Base-by-base conservation (phyloP, 2,797 vertebrate genomes). In the Anguilla megastoma region DNA sequence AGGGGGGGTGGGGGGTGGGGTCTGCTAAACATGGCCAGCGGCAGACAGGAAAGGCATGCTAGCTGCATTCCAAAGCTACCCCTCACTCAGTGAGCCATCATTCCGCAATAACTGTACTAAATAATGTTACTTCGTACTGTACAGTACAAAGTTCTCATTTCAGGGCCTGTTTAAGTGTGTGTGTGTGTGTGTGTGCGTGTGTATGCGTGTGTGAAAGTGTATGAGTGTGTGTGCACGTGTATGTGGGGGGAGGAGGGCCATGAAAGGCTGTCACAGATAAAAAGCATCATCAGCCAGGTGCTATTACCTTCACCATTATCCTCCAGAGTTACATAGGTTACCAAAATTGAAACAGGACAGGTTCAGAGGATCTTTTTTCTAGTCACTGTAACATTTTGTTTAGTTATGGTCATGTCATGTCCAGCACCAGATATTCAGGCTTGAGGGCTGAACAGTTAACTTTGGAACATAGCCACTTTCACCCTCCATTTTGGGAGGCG, bases 31-130 rank as follows among this genome's bases (percentile, higher is more conserved):
- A 48, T 7, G 80, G 24, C 80, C 48, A 79, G 74, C 16, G 74
- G 41, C 41, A 82, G 79, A 82, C 45, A n/a, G 45, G 41, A 82
- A 50, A 82, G 79, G 45, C 41, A 48, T 24, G 41, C 79, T 82
- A 10, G 79, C 41, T 50, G 45, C 79, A 82, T 82, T 82, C 79
- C 79, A 82, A 82, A 50, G 79, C 8, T 82, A 79, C 16, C 79
- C 24, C 79, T 50, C 33, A 45, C 36, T 74, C 45, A 50, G 36
- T 2, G 41, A 50, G 45, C 12, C 21, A 82, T 10, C 16, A 14
- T 45, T 82, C 45, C 16, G 45, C 33, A 36, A 7, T 69, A 18
- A n/a, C n/a, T 27, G n/a, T 69, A 10, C 27, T 27, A 69, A 69
- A n/a, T 69, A 6, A 27, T 69, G 24, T 69, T 69, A 63, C 21